Evolutionary conservation across 2,113 vertebrate species (phyloP).

Genomic region (Agelaius phoeniceus): DNA sequence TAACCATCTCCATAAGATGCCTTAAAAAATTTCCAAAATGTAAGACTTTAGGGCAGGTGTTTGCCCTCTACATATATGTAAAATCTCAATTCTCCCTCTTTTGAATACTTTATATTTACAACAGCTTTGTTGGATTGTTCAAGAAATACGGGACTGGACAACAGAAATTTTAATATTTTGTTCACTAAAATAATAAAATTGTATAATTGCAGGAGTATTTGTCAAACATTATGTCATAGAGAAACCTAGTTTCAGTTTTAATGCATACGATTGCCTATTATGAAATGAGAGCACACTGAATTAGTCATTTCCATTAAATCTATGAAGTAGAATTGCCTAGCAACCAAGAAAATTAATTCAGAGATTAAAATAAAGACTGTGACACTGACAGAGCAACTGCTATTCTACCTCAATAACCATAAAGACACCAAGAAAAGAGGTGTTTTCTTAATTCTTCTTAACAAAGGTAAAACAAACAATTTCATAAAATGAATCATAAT

Average conservation of each 20-base stretch:
- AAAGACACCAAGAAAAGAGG: neutral
- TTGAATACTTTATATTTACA: neutral
- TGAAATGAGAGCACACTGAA: slow-evolving; percentile 17
- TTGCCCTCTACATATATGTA: neutral
- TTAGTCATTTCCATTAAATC: slow-evolving; percentile 63
- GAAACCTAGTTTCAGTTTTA: slow-evolving; percentile 11
- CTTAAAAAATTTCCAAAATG: neutral
- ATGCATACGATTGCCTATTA: neutral
- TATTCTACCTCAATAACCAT: neutral
- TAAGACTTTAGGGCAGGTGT: neutral
- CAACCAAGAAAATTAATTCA: slow-evolving; percentile 64
- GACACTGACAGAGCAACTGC: slow-evolving; percentile 23
- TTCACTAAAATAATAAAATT: neutral
- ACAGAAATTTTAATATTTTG: neutral
- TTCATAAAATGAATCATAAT: neutral
- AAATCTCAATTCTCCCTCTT: neutral
- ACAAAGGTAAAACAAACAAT: neutral
- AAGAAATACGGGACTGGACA: neutral
- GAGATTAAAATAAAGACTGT: slow-evolving; percentile 57
- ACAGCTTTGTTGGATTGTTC: neutral
- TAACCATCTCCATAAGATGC: neutral
- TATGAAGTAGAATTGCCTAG: slow-evolving; percentile 62
- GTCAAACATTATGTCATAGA: slow-evolving; percentile 6
- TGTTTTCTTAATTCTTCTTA: neutral
- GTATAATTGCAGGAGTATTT: neutral